These are phyloP conservation scores for Oxygymnocypris stewartii DNA, from an alignment of 2,113 vertebrate species.

Conservation along the genomic window DNA sequence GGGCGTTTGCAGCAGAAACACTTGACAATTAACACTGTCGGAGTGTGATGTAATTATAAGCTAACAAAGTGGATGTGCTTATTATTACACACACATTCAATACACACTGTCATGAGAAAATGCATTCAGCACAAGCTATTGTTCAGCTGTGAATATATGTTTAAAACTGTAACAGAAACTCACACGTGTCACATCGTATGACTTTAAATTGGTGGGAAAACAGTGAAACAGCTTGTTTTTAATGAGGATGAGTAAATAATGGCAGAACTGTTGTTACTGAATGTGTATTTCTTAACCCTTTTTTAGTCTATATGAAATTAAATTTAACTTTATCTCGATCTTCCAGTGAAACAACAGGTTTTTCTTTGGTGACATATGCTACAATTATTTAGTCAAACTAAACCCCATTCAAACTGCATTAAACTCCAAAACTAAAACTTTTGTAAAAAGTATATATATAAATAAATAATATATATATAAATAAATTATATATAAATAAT, in stretches of 20 bases:
- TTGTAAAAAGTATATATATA: no score
- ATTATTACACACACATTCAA: slow-evolving; percentile 3
- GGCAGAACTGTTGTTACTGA: neutral
- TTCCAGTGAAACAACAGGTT: neutral
- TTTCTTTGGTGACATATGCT: neutral
- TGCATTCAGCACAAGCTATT: neutral
- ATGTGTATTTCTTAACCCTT: neutral
- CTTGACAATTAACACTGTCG: neutral
- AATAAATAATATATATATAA: no score
- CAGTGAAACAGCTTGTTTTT: neutral
- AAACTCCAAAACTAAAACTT: no score
- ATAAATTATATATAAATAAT: no score
- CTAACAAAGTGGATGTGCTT: neutral
- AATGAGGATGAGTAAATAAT: neutral
- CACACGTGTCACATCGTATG: neutral
- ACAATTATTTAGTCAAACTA: neutral
- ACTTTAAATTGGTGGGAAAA: neutral
- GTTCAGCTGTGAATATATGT: neutral
- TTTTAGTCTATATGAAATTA: neutral
- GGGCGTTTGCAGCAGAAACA: neutral
- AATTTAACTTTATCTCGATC: neutral
- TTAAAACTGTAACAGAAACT: neutral
- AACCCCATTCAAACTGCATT: neutral
- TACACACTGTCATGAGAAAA: neutral
- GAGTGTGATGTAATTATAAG: slow-evolving; percentile 15